Evolutionary conservation across 2,888 invertebrate species (phyloP), one percentile per base, ranked within the genome.

Genomic region (Augochlorella aurata): DNA sequence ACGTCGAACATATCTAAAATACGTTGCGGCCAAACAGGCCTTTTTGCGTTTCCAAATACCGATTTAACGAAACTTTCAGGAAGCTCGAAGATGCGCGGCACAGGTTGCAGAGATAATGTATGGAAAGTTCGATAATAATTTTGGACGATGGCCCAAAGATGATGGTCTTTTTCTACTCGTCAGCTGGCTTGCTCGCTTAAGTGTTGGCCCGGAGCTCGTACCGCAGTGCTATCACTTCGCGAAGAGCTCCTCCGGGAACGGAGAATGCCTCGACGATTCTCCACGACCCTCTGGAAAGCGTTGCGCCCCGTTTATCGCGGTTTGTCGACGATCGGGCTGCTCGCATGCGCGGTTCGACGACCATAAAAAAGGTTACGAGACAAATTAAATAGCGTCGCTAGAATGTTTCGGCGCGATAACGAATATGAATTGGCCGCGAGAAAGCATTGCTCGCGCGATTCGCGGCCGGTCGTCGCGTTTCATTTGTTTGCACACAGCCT

Each of bases 321-420:
- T 58, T 58, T 24, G 38, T 29, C 24, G 16, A 7, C 29, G 58
- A 58, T 24, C 58, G 24, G 58, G 38, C 38, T 38, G 38, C 38
- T 38, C 38, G 14, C 58, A 58, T 58, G 58, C 58, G 58, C 58
- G 21, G 24, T 24, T 24, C 58, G 12, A 16, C 24, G 8, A 45
- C 44, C 21, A 24, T 21, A 52, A 58, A 58, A 58, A 24, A 50
- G 3, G 8, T 21, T 45, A 18, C n/a, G 21, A 38, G 16, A 38
- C 44, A 71, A 80, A 71, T 52, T 66, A 52, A 67, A 73, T 54
- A 45, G 49, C 49, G 24, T 10, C 68, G 44, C n/a, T 24, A 38
- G 71, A 76, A 82, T 80, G 75, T 82, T 82, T 71, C n/a, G 54
- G 16, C 24, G 68, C 81, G 82, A 77, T 82, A 82, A 81, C 78